Evolutionary conservation across 2,888 invertebrate species (phyloP).

Genomic region (Diplazon laetatorius): DNA sequence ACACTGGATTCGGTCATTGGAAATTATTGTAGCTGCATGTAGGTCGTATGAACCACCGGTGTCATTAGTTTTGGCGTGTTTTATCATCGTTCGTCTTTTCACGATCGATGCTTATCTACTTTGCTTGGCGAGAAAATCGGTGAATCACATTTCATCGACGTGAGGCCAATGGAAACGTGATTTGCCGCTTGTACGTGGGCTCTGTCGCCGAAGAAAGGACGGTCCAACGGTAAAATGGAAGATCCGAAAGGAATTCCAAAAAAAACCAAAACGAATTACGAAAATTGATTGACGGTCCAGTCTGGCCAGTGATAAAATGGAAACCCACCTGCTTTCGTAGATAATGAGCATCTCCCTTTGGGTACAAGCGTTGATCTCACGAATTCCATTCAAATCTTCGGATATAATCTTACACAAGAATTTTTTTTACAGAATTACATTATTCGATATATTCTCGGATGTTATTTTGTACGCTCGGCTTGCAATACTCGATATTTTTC

Average conservation of each 20-base stretch:
- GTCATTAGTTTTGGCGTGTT: conserved; percentile 28
- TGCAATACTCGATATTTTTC: conserved; percentile 63
- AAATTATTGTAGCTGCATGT: conserved; percentile 42
- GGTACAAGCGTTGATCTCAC: too few relatives aligned
- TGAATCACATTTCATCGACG: conserved; percentile 45
- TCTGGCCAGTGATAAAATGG: too few relatives aligned
- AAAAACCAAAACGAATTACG: background rate
- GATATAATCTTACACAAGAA: too few relatives aligned
- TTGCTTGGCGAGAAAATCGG: conserved; percentile 22
- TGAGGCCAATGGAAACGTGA: conserved; percentile 34
- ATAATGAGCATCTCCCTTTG: too few relatives aligned
- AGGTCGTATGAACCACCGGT: conserved; percentile 32
- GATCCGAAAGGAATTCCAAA: background rate
- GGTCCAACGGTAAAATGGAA: conserved; percentile 35
- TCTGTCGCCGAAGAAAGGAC: conserved; percentile 4
- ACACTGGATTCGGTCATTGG: conserved; percentile 13
- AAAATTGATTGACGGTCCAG: too few relatives aligned
- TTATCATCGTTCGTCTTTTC: background rate
- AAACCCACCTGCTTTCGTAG: too few relatives aligned
- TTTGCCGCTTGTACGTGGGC: conserved; percentile 17
- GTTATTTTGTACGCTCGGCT: conserved; percentile 44
- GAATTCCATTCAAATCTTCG: too few relatives aligned
- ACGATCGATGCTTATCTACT: background rate
- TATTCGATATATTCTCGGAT: too few relatives aligned
- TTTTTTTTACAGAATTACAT: too few relatives aligned